Conservation (phyloP, 1,140 invertebrate species). For the Bombus fervidus region DNA sequence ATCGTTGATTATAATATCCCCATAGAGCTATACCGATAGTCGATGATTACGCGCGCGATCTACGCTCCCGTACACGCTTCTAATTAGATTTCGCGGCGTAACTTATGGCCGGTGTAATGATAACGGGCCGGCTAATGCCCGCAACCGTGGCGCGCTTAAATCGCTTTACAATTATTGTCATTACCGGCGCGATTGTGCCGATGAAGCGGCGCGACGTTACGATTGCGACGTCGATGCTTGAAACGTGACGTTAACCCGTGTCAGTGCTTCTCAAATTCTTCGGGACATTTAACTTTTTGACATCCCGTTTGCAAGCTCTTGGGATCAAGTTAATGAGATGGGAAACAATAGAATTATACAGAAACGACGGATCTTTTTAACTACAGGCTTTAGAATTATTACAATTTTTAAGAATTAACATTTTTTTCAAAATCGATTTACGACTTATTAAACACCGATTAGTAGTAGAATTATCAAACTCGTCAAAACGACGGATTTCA, state of each 20-base stretch:
- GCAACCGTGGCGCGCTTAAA: slow-evolving; percentile 48
- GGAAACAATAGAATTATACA: not conserved
- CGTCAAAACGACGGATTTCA: no score
- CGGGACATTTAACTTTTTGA: not conserved
- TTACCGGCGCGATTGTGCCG: slow-evolving; percentile 41
- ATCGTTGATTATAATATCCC: slow-evolving; percentile 24
- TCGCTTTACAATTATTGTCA: slow-evolving; percentile 62
- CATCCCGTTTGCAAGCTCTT: not conserved
- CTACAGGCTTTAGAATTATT: not conserved
- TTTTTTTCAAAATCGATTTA: not conserved
- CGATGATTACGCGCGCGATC: slow-evolving; percentile 46
- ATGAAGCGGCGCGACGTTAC: slow-evolving; percentile 22
- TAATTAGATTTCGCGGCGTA: slow-evolving; percentile 67
- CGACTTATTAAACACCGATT: no score
- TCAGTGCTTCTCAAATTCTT: slow-evolving; percentile 33
- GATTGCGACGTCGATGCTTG: slow-evolving; percentile 44
- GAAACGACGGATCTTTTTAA: not conserved
- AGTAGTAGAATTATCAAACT: no score
- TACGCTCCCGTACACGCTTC: slow-evolving; percentile 14
- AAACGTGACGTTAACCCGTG: slow-evolving; percentile 27
- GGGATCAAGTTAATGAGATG: not conserved
- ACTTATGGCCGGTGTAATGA: slow-evolving; percentile 63
- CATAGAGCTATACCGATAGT: not conserved
- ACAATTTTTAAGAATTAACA: no score
- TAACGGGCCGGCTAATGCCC: slow-evolving; percentile 62